Evolutionary conservation across 2,797 vertebrate species (phyloP), one percentile per base, ranked within the genome.

Genomic region (Pipistrellus pygmaeus): DNA sequence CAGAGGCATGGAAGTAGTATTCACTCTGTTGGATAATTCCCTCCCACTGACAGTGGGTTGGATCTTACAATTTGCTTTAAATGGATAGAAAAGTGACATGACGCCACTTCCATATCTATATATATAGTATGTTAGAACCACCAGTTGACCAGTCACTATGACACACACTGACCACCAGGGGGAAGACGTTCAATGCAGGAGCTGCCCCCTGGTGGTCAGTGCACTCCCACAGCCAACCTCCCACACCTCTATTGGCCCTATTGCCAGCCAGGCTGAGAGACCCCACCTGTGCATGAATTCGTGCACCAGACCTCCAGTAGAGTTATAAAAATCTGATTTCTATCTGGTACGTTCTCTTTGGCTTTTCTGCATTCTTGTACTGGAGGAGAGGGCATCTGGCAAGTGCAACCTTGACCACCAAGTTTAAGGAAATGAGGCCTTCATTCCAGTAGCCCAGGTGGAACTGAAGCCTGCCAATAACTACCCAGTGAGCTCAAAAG

Each of bases 11-110:
- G n/a, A 55, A 17, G 27, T 72, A 6, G 14, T 60, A 44, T 72
- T 72, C 8, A 57, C 21, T 38, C 1, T 32, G 27, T 60, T 41
- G 53, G 60, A 18, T n/a, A 88, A 66, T 83, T 35, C 17, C 18
- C 21, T 32, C 10, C 27, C 8, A 3, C 44, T 55, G 55, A 41
- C 8, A 80, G 46, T 48, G 35, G 44, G 1, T 20, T 83, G 32
- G 46, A 68, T 35, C 32, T 85, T n/a, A 51, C 46, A 32, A 66
- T 5, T 46, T 95, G 18, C 75, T 88, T 69, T 20, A 91, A 88
- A 86, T n/a, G 21, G 81, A 82, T 25, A 64, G 25, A 76, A 62
- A 81, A 89, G 2, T 81, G 35, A 62, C 62, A 64, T 21, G 30
- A 27, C 55, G 14, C 64, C 12, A 66, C 6, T 48, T 82, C 9